Conservation (phyloP, 2,888 invertebrate species). For the Dichetophora obliterata region DNA sequence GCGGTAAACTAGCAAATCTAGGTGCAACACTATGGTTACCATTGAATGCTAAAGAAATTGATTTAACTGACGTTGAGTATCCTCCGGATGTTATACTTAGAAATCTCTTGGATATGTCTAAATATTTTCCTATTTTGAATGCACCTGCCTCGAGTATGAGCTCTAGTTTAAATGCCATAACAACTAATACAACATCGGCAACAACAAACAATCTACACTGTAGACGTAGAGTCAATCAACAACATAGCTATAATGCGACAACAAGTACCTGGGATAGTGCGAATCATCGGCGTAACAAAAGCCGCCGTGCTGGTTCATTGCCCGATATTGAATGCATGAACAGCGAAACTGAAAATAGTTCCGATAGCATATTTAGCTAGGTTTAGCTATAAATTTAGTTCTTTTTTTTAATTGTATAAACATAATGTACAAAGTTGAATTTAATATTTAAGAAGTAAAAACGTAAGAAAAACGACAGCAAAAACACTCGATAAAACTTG, state of each 20-base stretch:
- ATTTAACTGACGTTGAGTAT: conserved; percentile 58
- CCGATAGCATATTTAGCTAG: conserved; percentile 64
- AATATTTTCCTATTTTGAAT: conserved; percentile 58
- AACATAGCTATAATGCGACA: conserved; percentile 41
- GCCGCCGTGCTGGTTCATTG: conserved; percentile 60
- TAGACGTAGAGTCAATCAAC: conserved; percentile 46
- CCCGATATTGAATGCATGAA: conserved; percentile 65
- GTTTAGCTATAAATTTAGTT: conserved; percentile 3
- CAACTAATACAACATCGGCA: conserved; percentile 36
- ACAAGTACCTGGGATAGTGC: conserved; percentile 43
- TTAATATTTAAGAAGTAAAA: neutral
- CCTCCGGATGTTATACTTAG: conserved; percentile 63
- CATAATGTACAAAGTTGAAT: conserved; percentile 29
- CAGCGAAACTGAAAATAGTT: conserved; percentile 69
- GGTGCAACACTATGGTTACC: conserved; percentile 88
- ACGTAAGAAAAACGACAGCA: neutral
- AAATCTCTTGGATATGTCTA: conserved; percentile 63
- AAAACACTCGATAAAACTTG: neutral
- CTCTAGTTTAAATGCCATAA: neutral
- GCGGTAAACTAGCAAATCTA: conserved; percentile 81
- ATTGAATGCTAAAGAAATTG: conserved; percentile 62
- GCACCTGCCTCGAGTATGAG: conserved; percentile 7
- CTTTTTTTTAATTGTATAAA: conserved; percentile 9
- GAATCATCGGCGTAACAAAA: conserved; percentile 40
- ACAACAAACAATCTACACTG: conserved; percentile 22